Conservation (phyloP, 2,888 invertebrate genomes). For the Encarsia formosa region DNA sequence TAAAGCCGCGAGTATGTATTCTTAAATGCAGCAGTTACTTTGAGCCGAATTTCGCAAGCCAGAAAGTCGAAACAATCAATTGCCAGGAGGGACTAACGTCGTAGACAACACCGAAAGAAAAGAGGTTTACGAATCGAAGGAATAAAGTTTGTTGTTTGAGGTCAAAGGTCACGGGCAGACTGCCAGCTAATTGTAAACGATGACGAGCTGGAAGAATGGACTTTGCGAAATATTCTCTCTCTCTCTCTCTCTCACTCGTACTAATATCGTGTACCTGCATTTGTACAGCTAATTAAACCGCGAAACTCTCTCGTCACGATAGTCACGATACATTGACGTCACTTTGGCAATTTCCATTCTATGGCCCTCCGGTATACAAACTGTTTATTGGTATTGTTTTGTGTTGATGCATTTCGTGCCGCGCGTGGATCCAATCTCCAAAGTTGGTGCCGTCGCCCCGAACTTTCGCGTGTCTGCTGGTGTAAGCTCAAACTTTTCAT, state of each 20-base stretch:
- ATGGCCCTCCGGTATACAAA: constrained; percentile 8
- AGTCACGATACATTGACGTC: constrained; percentile 45
- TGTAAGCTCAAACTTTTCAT: too few species aligned
- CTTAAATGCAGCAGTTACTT: too few species aligned
- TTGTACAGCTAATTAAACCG: constrained; percentile 48
- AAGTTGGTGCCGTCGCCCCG: background rate
- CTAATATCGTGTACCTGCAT: background rate
- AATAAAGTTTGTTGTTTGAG: constrained; percentile 35
- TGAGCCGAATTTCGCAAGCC: too few species aligned
- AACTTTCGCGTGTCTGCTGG: constrained; percentile 12
- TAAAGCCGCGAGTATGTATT: too few species aligned
- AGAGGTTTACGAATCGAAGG: too few species aligned
- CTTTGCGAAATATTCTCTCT: constrained; percentile 1
- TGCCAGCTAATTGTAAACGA: constrained; percentile 38
- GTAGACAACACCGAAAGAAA: too few species aligned
- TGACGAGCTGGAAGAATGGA: constrained; percentile 19
- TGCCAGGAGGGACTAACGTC: too few species aligned
- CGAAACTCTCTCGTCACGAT: constrained; percentile 42
- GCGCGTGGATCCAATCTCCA: constrained; percentile 5
- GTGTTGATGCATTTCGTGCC: constrained; percentile 6
- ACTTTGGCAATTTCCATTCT: constrained; percentile 40
- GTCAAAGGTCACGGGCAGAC: constrained; percentile 47
- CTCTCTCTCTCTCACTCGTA: background rate
- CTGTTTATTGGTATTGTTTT: background rate
- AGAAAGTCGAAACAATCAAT: too few species aligned